Conservation (phyloP, 2,113 vertebrate genomes). For the Microcebus ravelobensis region DNA sequence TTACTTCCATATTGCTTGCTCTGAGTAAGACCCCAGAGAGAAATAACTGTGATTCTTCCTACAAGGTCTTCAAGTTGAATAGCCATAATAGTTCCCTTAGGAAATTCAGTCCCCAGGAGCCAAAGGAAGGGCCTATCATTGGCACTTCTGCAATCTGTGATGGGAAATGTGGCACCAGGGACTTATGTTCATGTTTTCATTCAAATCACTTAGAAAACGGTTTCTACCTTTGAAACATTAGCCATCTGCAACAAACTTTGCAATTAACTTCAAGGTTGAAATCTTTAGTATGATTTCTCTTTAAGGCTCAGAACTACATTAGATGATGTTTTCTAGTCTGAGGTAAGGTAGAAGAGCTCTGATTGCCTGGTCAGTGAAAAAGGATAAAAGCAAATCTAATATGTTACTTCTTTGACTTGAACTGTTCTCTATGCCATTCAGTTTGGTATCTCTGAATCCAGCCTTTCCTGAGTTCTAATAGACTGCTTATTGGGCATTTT, state of each 20-base stretch:
- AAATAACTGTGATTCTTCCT: constrained; percentile 60
- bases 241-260: constrained; percentile 37
- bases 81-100: constrained; percentile 37
- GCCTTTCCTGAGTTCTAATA: not conserved
- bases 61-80: constrained; percentile 65
- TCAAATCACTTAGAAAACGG: constrained; percentile 34
- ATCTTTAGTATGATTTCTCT: constrained; percentile 22
- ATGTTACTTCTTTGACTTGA: not conserved
- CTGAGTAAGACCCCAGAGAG: constrained; percentile 57
- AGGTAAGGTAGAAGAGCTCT: not conserved
- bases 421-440: not conserved
- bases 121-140: not conserved
- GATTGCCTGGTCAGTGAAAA: not conserved
- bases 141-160: not conserved
- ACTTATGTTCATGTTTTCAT: not conserved
- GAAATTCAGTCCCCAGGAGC: constrained; percentile 63
- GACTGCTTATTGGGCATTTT: not conserved
- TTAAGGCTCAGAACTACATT: constrained; percentile 18
- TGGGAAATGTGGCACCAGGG: constrained; percentile 30
- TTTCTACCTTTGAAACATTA: constrained; percentile 38
- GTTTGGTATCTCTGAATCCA: not conserved
- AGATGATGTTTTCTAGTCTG: not conserved
- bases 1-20: constrained; percentile 59
- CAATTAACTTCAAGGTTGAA: constrained; percentile 35
- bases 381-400: not conserved